These are phyloP conservation scores for Ips nitidus DNA, from an alignment of 1,140 invertebrate genomes.

Conservation along the genomic window DNA sequence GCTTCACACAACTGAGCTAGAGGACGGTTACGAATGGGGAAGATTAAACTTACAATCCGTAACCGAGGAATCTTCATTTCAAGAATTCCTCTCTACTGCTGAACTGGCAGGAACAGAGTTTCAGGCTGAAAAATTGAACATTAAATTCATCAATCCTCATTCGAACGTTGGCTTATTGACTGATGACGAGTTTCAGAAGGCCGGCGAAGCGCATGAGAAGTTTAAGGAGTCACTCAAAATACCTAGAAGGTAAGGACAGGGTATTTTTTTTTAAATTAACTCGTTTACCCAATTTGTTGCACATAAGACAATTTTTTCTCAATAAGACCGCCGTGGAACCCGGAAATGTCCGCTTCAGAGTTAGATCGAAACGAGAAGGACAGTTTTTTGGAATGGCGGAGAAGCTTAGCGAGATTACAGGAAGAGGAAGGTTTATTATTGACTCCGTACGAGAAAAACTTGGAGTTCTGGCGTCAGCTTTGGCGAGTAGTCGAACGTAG, in stretches of 20 bases:
- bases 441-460: conserved; percentile 97
- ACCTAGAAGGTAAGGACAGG: conserved; percentile 63
- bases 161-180: conserved; percentile 64
- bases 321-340: conserved; percentile 77
- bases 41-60: conserved; percentile 89
- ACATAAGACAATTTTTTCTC: too few relatives aligned
- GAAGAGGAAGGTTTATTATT: conserved; percentile 78
- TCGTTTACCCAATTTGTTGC: too few relatives aligned
- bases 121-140: conserved; percentile 85
- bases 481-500: conserved; percentile 98
- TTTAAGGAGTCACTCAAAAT: conserved; percentile 71
- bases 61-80: conserved; percentile 92
- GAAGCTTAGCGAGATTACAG: conserved; percentile 76
- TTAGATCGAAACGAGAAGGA: conserved; percentile 76
- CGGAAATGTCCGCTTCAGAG: conserved; percentile 73
- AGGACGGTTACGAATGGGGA: conserved; percentile 90
- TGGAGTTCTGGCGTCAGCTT: conserved; percentile 97
- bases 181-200: conserved; percentile 62
- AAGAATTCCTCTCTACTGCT: conserved; percentile 94
- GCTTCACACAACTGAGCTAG: conserved; percentile 84
- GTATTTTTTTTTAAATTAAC: too few relatives aligned
- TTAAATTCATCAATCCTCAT: conserved; percentile 72
- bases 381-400: conserved; percentile 86
- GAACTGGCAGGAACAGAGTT: conserved; percentile 93
- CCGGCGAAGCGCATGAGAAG: conserved; percentile 65